Percentiles rank a stretch among this genome's conserved stretches.
phyloP scores from a whole-genome alignment of 2,113 vertebrate species.

The Brachyhypopomus occidentalis region DNA sequence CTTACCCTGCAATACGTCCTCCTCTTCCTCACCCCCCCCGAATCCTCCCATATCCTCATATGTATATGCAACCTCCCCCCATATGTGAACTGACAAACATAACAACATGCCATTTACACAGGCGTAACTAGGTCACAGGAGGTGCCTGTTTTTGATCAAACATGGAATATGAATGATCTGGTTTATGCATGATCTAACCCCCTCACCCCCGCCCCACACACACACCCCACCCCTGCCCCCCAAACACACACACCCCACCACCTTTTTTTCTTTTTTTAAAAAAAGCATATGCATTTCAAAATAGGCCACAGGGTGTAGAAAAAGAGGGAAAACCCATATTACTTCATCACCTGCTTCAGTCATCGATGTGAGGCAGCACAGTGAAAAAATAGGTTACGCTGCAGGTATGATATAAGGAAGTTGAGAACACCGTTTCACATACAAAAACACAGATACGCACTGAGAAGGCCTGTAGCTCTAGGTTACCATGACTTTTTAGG shows the following conservation, averaged over 20 bases:
- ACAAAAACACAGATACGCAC: background rate
- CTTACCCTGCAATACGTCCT: background rate
- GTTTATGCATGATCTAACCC: background rate
- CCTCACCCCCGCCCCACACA: too few relatives aligned
- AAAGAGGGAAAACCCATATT: background rate
- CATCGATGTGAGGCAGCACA: background rate
- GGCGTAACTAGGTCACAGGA: conserved; percentile 45
- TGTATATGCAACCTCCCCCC: background rate
- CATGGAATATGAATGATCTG: conserved; percentile 41
- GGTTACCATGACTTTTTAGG: conserved; percentile 31
- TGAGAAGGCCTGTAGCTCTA: conserved; percentile 18
- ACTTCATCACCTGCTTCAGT: background rate
- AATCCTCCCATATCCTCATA: background rate
- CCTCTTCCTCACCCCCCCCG: background rate
- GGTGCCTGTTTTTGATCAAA: conserved; percentile 43
- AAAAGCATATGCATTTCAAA: background rate
- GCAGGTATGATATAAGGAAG: conserved; percentile 4
- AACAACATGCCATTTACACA: conserved; percentile 16
- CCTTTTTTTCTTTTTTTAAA: background rate
- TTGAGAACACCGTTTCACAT: conserved; percentile 11
- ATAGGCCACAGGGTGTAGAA: background rate
- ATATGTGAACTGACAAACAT: background rate
- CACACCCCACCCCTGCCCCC: too few relatives aligned
- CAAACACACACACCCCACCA: too few relatives aligned
- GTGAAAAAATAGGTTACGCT: background rate